Evolutionary conservation across 2,888 invertebrate genomes (phyloP), one percentile per base, ranked within the genome.

Genomic region (Idaea aversata): DNA sequence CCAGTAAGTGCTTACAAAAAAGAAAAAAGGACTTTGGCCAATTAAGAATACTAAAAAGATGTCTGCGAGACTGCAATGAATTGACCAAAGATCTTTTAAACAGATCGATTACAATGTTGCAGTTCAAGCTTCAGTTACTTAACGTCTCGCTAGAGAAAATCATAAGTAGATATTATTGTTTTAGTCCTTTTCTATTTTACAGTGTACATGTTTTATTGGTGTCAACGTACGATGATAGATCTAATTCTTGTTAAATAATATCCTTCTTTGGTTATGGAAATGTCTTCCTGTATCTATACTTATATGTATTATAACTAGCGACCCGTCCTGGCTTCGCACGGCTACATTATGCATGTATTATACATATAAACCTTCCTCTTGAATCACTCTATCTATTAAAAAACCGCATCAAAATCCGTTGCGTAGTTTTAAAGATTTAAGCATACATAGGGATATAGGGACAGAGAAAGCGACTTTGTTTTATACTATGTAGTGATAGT

Each of bases 1-100:
- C 16, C 68, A 69, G 70, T 64, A 25, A 25, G 25, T 25, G 25
- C 25, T 25, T 25, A 65, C 67, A 67, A 67, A 63, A 71, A 73
- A 70, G n/a, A n/a, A 68, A 68, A 68, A 65, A 60, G 61, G 63
- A 59, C 38, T 60, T 47, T 57, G 63, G 61, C 66, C 71, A 74
- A 71, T 74, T 70, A 70, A 70, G 67, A 66, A 65, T 63, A 68
- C 65, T 68, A 70, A 70, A 70, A 66, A 63, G 63, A 66, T 63
- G 71, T 70, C 67, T 70, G 67, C 69, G 61, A 65, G 71, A 72
- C 73, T 72, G 72, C 60, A 69, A 65, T 69, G 64, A 70, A 73
- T 69, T 68, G 70, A 67, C 61, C 65, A 67, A 63, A 63, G 66
- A 16, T 13, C 34, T 60, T 70, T 63, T 65, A 62, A 61, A 63